Evolutionary conservation across 2,888 invertebrate species (phyloP).

Genomic region (Diogma glabrata): DNA sequence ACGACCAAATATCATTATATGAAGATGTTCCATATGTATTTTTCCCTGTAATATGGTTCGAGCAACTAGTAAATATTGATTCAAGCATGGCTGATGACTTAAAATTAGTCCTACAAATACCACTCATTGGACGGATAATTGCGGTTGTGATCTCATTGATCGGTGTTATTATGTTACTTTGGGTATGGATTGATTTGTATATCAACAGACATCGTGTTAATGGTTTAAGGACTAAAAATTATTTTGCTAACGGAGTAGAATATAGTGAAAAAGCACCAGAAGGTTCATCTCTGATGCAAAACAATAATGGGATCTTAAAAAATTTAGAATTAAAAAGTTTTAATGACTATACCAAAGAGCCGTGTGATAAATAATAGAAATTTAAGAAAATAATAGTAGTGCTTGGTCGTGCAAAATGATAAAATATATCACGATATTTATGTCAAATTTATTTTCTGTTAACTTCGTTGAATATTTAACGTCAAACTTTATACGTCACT

Average conservation of each 20-base stretch:
- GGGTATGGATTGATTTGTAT: constrained; percentile 25
- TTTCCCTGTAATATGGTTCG: constrained; percentile 71
- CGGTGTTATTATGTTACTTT: constrained; percentile 35
- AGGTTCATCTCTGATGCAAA: constrained; percentile 24
- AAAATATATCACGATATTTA: no score
- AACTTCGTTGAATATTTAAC: no score
- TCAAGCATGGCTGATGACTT: constrained; percentile 45
- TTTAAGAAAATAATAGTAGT: no score
- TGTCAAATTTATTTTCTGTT: no score
- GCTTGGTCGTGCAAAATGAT: no score
- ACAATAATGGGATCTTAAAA: not conserved
- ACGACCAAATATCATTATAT: constrained; percentile 49
- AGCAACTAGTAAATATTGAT: constrained; percentile 51
- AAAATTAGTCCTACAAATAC: constrained; percentile 39
- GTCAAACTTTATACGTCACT: no score
- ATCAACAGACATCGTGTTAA: constrained; percentile 15
- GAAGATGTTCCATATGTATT: constrained; percentile 52
- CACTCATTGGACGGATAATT: constrained; percentile 41
- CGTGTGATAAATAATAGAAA: no score
- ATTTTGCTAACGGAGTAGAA: no score
- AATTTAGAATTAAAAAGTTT: not conserved
- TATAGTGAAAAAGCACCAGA: constrained; percentile 23
- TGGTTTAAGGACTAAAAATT: not conserved
- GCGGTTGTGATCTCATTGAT: constrained; percentile 37
- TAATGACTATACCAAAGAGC: not conserved